A percentile compares a stretch with the other conserved stretches of the same genome.
These are phyloP conservation scores for Notodonta ziczac DNA, from an alignment of 2,888 invertebrate genomes.

Conservation along the genomic window DNA sequence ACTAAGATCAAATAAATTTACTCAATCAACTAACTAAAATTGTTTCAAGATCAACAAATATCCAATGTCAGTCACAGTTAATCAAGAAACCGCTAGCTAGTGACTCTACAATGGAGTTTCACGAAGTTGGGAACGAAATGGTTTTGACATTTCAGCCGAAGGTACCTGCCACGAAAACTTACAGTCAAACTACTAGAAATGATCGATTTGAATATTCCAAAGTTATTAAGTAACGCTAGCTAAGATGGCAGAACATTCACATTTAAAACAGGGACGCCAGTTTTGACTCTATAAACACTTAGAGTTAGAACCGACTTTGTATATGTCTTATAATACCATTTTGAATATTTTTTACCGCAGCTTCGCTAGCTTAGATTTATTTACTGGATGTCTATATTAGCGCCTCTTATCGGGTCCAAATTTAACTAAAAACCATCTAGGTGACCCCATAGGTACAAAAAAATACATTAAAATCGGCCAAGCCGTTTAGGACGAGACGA, in stretches of 20 bases:
- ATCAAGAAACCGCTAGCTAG: constrained; percentile 10
- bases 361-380: no score
- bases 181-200: constrained; percentile 6
- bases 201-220: constrained; percentile 1
- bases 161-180: constrained; percentile 3
- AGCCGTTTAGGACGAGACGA: no score
- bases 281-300: no score
- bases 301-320: no score
- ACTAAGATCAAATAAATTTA: neutral
- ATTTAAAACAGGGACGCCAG: neutral
- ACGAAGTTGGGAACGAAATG: constrained; percentile 14
- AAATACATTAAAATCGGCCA: no score
- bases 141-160: constrained; percentile 19
- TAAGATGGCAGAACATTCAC: neutral
- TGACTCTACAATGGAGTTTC: constrained; percentile 9
- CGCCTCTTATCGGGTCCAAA: no score
- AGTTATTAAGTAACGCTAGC: neutral
- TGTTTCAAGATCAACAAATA: constrained; percentile 8
- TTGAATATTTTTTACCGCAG: no score
- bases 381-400: no score
- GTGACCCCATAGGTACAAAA: no score
- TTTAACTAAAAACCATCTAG: no score
- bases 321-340: no score
- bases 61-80: constrained; percentile 6
- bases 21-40: neutral